These are phyloP conservation scores for Podarcis lilfordi DNA, from an alignment of 2,797 vertebrate genomes.

Conservation along the genomic window DNA sequence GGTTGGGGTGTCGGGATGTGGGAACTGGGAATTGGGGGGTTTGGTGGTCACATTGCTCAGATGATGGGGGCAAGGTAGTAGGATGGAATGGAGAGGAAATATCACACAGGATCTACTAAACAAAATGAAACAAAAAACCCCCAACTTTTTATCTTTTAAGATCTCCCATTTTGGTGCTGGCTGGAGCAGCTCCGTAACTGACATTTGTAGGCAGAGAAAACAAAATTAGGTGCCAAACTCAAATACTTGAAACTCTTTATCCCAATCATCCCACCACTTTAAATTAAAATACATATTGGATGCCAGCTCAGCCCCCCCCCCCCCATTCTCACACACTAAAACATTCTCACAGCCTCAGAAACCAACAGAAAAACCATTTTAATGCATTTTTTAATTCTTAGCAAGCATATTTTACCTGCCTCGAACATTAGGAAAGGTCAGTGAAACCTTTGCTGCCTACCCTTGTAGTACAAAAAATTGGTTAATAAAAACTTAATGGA, in stretches of 20 bases:
- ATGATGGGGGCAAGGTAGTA: not conserved
- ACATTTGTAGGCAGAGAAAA: not conserved
- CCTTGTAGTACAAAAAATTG: constrained; percentile 12
- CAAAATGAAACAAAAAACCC: not conserved
- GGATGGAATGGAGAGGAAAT: not conserved
- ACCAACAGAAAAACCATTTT: not conserved
- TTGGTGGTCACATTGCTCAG: not conserved
- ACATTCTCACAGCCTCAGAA: not conserved
- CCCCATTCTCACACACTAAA: not conserved
- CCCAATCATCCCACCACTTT: not conserved
- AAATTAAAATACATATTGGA: not conserved
- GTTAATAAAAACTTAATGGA: constrained; percentile 60
- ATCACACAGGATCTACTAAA: not conserved
- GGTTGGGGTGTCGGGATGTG: not conserved
- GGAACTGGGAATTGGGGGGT: not conserved
- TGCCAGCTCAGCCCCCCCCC: not conserved
- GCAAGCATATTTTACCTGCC: not conserved
- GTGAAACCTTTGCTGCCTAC: not conserved
- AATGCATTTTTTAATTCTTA: not conserved
- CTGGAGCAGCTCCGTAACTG: not conserved
- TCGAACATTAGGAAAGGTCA: not conserved
- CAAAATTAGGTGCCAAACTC: not conserved
- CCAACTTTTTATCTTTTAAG: not conserved
- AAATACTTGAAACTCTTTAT: not conserved
- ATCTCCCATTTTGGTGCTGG: not conserved